Evolutionary conservation across 2,113 vertebrate species (phyloP), one percentile per base, ranked within the genome.

Genomic region (Lontra canadensis): DNA sequence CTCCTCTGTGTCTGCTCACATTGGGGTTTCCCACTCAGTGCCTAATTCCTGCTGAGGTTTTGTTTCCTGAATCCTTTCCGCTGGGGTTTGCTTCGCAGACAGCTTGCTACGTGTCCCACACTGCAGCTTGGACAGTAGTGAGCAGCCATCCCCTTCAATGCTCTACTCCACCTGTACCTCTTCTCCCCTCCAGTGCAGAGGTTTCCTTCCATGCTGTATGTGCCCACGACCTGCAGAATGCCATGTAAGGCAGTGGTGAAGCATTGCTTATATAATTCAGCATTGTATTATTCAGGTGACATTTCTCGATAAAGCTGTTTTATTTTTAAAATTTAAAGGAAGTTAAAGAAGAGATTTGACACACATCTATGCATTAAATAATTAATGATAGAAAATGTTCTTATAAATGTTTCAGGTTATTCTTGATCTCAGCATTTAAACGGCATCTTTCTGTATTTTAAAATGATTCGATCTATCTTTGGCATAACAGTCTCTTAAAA

Each of bases 391-490:
- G 52, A 71, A 83, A 97, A 89, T 96, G 95, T 87, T 94, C 79
- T 94, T 91, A 97, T 96, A 90, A 95, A 96, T 95, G 55, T 97
- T 98, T 89, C 29, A 97, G 29, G 20, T 74, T 93, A 47, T 65
- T 59, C 61, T 96, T 87, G 88, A 95, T 95, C 17, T n/a, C 13
- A 89, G 67, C 97, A 95, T 93, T 96, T 89, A 89, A 89, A 87
- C 59, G 42, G 0, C 3, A 65, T 65, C 61, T 71, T 47, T 87
- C 65, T 78, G 10, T 95, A 52, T 92, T 96, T 95, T 86, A 79
- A 78, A 90, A 93, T 81, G 73, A 79, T 73, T 87, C 74, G 15
- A 74, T 86, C 42, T 52, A 3, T 21, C 15, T 79, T 31, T 34
- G 17, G 36, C 20, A 15, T 49, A 47, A 61, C 6, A 55, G 63